These are phyloP conservation scores for Dipodomys merriami DNA, from an alignment of 2,113 vertebrate genomes.

Conservation along the genomic window DNA sequence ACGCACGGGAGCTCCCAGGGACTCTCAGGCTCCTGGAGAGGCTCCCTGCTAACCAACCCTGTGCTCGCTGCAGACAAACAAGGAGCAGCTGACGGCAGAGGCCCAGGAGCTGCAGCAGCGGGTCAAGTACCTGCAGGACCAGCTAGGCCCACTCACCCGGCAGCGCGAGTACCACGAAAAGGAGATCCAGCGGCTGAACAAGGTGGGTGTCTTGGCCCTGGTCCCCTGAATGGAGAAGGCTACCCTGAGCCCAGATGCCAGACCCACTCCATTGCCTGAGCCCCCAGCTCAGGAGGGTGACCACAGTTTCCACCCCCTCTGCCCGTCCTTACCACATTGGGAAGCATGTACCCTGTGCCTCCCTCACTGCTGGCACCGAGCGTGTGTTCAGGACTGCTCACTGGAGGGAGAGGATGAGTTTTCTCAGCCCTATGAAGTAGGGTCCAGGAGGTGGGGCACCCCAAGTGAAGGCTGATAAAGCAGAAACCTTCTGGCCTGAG, in stretches of 20 bases:
- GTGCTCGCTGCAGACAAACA: constrained; percentile 88
- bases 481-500: background rate
- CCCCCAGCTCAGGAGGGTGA: background rate
- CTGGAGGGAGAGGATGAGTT: background rate
- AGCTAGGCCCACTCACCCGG: constrained; percentile 93
- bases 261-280: too few species aligned
- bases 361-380: background rate
- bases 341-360: background rate
- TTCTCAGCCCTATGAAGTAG: background rate
- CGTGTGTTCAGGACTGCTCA: background rate
- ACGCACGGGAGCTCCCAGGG: rapidly evolving
- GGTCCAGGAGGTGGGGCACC: rapidly evolving
- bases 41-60: background rate
- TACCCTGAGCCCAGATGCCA: background rate
- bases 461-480: background rate
- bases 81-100: constrained; percentile 93
- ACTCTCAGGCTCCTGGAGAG: background rate
- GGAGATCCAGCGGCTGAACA: constrained; percentile 97
- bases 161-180: constrained; percentile 98
- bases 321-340: rapidly evolving
- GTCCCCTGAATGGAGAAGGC: background rate
- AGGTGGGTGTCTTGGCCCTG: constrained; percentile 82
- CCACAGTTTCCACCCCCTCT: rapidly evolving
- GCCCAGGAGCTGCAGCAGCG: constrained; percentile 95
- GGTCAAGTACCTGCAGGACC: constrained; percentile 94